These are phyloP conservation scores for Lutjanus campechanus DNA, from an alignment of 2,797 vertebrate species.

Conservation along the genomic window DNA sequence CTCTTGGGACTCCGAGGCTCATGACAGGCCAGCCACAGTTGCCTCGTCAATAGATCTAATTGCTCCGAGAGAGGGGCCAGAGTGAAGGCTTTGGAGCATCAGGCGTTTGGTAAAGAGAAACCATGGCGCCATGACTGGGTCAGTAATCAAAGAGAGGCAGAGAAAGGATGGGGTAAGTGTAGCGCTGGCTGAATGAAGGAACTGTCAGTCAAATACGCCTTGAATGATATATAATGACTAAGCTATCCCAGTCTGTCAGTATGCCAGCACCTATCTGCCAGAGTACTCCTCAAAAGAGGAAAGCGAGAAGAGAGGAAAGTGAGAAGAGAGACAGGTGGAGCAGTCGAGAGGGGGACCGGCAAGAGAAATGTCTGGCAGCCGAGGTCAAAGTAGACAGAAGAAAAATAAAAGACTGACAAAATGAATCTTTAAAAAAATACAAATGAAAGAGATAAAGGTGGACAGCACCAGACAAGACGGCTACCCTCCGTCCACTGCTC, in stretches of 20 bases:
- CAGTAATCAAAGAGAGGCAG: conserved; percentile 83
- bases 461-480: conserved; percentile 42
- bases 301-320: conserved; percentile 63
- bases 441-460: conserved; percentile 83
- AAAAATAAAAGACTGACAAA: conserved; percentile 47
- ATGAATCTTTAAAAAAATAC: conserved; percentile 47
- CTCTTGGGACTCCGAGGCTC: conserved; percentile 66
- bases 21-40: conserved; percentile 73
- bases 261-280: conserved; percentile 88
- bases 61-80: conserved; percentile 83
- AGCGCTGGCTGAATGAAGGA: conserved; percentile 70
- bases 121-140: conserved; percentile 90
- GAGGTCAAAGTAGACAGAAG: conserved; percentile 76
- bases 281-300: conserved; percentile 69
- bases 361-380: conserved; percentile 48
- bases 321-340: conserved; percentile 70
- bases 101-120: conserved; percentile 84
- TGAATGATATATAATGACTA: conserved; percentile 83
- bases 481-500: conserved; percentile 62
- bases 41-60: conserved; percentile 89
- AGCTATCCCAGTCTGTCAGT: conserved; percentile 86
- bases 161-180: conserved; percentile 76
- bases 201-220: conserved; percentile 88
- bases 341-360: conserved; percentile 62
- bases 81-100: conserved; percentile 82